phyloP scores from a whole-genome alignment of 2,888 invertebrate genomes.

The Heliconius cydno region DNA sequence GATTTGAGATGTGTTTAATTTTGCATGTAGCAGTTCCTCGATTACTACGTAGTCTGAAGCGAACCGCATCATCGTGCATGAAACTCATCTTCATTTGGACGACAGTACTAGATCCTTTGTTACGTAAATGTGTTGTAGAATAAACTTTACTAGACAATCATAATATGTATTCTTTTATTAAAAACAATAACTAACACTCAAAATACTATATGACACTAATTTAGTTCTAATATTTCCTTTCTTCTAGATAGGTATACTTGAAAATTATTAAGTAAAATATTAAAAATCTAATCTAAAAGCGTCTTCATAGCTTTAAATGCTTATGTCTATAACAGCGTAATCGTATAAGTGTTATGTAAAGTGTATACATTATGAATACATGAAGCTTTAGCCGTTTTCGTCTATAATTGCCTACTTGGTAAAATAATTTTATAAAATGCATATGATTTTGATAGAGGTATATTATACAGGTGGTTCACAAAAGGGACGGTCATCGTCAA shows the following conservation, averaged over 20 bases:
- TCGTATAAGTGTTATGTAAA: slow-evolving; percentile 18
- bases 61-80: slow-evolving; percentile 71
- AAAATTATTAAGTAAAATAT: background rate
- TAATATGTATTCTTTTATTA: slow-evolving; percentile 1
- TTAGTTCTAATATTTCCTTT: slow-evolving; percentile 3
- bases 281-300: slow-evolving; percentile 1
- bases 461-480: slow-evolving; percentile 72
- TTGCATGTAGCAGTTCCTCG: slow-evolving; percentile 52
- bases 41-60: slow-evolving; percentile 60
- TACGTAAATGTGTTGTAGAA: slow-evolving; percentile 35
- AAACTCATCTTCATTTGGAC: slow-evolving; percentile 59
- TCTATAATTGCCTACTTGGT: slow-evolving; percentile 14
- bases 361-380: slow-evolving; percentile 12
- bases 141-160: slow-evolving; percentile 14
- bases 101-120: slow-evolving; percentile 51
- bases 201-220: slow-evolving; percentile 1
- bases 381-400: slow-evolving; percentile 22
- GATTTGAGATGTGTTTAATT: slow-evolving; percentile 51
- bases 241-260: slow-evolving; percentile 21
- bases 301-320: slow-evolving; percentile 20
- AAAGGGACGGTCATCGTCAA: slow-evolving; percentile 69
- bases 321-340: slow-evolving; percentile 7
- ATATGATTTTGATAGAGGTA: background rate
- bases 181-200: background rate
- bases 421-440: background rate